Percentiles rank a stretch among this genome's conserved stretches.
These are phyloP conservation scores for Galagoides demidoff DNA, from an alignment of 2,797 vertebrate species.

Conservation along the genomic window DNA sequence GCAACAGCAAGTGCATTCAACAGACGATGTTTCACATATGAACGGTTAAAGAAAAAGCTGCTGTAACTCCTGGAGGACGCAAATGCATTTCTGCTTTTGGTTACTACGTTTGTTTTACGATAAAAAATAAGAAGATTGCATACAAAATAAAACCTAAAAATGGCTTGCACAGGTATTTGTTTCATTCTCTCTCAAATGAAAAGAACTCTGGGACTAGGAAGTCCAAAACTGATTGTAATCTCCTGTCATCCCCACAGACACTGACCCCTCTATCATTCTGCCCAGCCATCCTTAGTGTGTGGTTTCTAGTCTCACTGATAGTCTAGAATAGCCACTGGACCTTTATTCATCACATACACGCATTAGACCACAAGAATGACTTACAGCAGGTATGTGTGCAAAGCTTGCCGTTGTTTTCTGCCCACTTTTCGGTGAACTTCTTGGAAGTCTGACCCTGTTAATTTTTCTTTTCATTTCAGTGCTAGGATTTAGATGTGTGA, in stretches of 20 bases:
- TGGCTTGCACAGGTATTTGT: not conserved
- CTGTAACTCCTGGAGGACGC: not conserved
- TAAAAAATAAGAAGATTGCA: not conserved
- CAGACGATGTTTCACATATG: not conserved
- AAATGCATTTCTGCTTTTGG: not conserved
- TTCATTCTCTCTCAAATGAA: not conserved
- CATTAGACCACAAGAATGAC: not conserved
- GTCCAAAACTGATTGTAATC: not conserved
- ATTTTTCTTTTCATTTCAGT: not conserved
- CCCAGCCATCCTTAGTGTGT: not conserved
- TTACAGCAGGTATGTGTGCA: not conserved
- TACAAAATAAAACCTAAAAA: slow-evolving; percentile 34
- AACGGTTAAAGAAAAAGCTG: not conserved
- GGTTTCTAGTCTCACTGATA: not conserved
- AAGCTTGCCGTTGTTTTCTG: not conserved
- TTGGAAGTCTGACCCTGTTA: not conserved
- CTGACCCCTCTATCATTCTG: not conserved
- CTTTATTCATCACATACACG: not conserved
- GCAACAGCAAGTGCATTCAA: not conserved
- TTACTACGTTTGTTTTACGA: not conserved
- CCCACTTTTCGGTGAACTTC: not conserved
- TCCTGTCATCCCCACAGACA: not conserved
- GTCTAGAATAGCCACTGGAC: not conserved
- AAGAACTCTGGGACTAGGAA: not conserved
- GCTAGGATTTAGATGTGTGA: not conserved